A percentile compares a stretch with the other conserved stretches of the same genome.
These are phyloP conservation scores for human (Homo sapiens) DNA, from an alignment of 2,113 vertebrate genomes.

Conservation along the genomic window GRCh38 chr1:207972001-207972500, in stretches of 20 bases:
- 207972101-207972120: background rate
- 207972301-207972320: background rate
- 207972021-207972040: background rate
- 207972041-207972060: background rate
- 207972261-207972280: background rate
- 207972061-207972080: background rate
- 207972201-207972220: background rate
- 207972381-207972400: background rate
- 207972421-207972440: slow-evolving; percentile 5
- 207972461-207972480: background rate
- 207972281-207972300: background rate
- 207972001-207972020: background rate
- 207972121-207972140: accelerated
- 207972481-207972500: background rate
- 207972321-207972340: background rate
- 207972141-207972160: background rate
- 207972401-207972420: slow-evolving; percentile 9
- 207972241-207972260: background rate
- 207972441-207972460: background rate
- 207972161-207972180: background rate
- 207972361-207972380: background rate
- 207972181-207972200: background rate
- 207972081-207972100: background rate
- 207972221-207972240: background rate
- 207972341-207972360: background rate